Conservation (phyloP, 2,888 invertebrate genomes). For the Troides helena region DNA sequence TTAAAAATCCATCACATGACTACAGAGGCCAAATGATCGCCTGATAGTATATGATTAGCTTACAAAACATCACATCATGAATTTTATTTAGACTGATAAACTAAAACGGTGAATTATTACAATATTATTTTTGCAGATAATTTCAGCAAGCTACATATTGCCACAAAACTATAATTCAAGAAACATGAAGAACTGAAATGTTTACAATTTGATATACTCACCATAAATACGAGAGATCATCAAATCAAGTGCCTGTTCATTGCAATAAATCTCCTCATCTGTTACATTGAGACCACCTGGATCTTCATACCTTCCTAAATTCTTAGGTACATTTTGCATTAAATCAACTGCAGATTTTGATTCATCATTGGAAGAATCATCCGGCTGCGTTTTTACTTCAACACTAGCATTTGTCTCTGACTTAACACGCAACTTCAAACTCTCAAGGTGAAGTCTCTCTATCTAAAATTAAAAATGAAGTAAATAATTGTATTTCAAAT, state of each 20-base stretch:
- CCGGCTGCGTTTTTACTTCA: background rate
- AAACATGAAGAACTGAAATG: background rate
- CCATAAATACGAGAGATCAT: slow-evolving; percentile 46
- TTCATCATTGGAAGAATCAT: slow-evolving; percentile 11
- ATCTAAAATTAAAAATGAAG: slow-evolving; percentile 44
- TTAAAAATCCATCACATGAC: too few species aligned
- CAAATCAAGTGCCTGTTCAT: slow-evolving; percentile 52
- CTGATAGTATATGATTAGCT: too few species aligned
- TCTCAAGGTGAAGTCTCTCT: slow-evolving; percentile 62
- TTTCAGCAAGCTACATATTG: too few species aligned
- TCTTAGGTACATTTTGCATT: slow-evolving; percentile 35
- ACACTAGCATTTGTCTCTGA: slow-evolving; percentile 16
- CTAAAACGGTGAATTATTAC: too few species aligned
- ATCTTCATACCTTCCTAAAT: background rate
- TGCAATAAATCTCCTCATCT: slow-evolving; percentile 43
- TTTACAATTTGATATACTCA: slow-evolving; percentile 38
- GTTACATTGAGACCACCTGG: slow-evolving; percentile 31
- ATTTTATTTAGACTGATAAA: too few species aligned
- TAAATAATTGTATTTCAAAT: background rate
- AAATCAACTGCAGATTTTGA: slow-evolving; percentile 37
- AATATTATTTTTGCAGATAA: too few species aligned
- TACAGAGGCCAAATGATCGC: too few species aligned
- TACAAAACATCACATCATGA: too few species aligned
- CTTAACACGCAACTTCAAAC: slow-evolving; percentile 42
- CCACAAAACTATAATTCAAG: background rate